Base-by-base conservation (phyloP, 2,888 invertebrate genomes). In the Himalopsyche japonica region DNA sequence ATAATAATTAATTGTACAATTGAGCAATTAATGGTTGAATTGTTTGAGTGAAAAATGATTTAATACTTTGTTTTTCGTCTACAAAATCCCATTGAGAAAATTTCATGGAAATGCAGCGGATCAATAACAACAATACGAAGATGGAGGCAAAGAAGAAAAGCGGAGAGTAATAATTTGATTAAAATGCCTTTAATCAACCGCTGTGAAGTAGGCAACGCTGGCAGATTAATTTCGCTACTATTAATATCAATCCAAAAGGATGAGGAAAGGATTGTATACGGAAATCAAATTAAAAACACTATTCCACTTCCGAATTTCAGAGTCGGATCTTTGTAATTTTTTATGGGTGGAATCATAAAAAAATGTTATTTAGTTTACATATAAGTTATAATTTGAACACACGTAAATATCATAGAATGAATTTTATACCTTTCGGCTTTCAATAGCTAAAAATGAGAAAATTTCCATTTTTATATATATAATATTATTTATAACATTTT, bases 151-250 rank as follows among this genome's bases (percentile, higher is more conserved):
- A 57, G 57, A 57, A 57, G 57, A 57, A 57, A 57, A 57, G 57
- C 57, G 20, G 57, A 24, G 24, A 57, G 24, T 10, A 81, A 47
- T 81, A 76, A 81, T 81, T 79, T 27, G 48, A 48, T 79, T 81
- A 76, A 34, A 81, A 43, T 15, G 12, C 81, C 81, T 81, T 81
- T 81, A 81, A 81, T 81, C 81, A 81, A 76, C 76, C 81, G 20
- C 34, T 57, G 24, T 24, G 32, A 57, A 49, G 30, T 80, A 34
- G 57, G 80, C 20, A n/a, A n/a, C 30, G 37, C 24, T 57, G 6
- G 20, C 57, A 57, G 57, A 57, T 57, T 57, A 57, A 57, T 57
- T 57, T 20, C 20, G 20, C 57, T n/a, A 57, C 57, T 57, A 57
- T 57, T 57, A 57, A 57, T 57, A 57, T 57, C 57, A 57, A 57